Evolutionary conservation across 2,888 invertebrate species (phyloP), one percentile per base, ranked within the genome.

Genomic region (Heliothis peltigera): DNA sequence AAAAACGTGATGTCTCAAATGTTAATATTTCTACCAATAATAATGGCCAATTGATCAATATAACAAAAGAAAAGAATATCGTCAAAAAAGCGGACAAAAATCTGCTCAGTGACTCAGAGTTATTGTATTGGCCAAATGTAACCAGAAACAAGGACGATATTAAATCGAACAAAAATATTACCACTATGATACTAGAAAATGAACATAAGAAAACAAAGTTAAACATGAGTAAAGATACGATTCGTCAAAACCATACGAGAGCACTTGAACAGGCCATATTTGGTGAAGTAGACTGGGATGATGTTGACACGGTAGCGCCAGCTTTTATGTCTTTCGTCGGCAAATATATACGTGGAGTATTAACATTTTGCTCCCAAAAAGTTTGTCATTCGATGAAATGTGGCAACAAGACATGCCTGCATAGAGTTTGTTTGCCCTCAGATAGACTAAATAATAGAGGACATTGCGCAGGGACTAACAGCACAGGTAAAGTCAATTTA

Each of bases 381-480:
- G 77, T 87, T 71, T 95, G 94, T 64, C 92, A 92, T 77, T 95
- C 95, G 28, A 91, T 94, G 88, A 93, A 93, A 77, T 95, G 95
- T 70, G 83, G 77, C 10, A 83, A 91, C 44, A 92, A 93, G 80
- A 81, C 73, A 12, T 95, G 94, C 68, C 64, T 88, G 1, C 90
- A 93, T 65, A 90, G 94, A 85, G 86, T 84, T 61, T 95, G 94
- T 72, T 57, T 62, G 15, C 91, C 92, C 17, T 79, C 83, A 60
- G 83, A 91, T 17, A 87, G 94, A 78, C 85, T 87, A 56, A 91
- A 93, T 77, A 88, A 90, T 25, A 89, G 84, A 80, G 95, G 94
- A 6, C 95, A 95, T 77, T 95, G 95, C 64, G 75, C 73, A 48
- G 92, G 90, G 58, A 86, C 88, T n/a, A 89, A 89, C 53, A 81